Percentiles rank a stretch among this genome's conserved stretches.
Evolutionary conservation across 2,888 invertebrate species (phyloP).

Genomic region (Odontocerum albicorne): DNA sequence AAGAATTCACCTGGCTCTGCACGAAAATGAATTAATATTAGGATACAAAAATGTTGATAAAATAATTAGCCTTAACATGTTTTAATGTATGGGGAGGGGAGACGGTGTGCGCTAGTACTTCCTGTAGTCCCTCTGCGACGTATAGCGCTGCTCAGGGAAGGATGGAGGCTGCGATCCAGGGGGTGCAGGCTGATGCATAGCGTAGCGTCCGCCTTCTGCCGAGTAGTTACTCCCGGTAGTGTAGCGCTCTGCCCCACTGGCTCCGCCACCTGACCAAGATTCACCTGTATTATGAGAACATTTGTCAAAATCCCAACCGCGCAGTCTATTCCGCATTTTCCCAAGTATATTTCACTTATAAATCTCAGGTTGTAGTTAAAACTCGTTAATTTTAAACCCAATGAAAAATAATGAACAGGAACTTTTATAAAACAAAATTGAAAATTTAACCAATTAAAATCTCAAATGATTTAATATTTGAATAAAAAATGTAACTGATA

Average conservation of each 20-base stretch:
- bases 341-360: not conserved
- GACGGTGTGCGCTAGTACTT: too few relatives aligned
- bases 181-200: conserved; percentile 30
- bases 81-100: too few relatives aligned
- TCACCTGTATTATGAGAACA: not conserved
- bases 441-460: too few relatives aligned
- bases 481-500: too few relatives aligned
- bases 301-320: not conserved
- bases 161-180: conserved; percentile 21
- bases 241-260: not conserved
- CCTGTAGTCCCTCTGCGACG: conserved; percentile 18
- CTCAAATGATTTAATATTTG: too few relatives aligned
- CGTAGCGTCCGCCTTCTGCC: conserved; percentile 22
- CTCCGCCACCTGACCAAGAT: conserved; percentile 7
- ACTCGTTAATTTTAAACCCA: not conserved
- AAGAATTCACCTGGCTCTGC: too few relatives aligned
- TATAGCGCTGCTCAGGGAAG: conserved; percentile 17
- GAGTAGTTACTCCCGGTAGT: not conserved
- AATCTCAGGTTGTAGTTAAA: not conserved
- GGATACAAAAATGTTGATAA: too few relatives aligned
- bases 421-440: too few relatives aligned
- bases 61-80: too few relatives aligned
- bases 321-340: not conserved
- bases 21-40: too few relatives aligned
- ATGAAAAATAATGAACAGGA: too few relatives aligned